phyloP scores from a whole-genome alignment of 2,888 invertebrate genomes.

The Epicampocera succincta region DNA sequence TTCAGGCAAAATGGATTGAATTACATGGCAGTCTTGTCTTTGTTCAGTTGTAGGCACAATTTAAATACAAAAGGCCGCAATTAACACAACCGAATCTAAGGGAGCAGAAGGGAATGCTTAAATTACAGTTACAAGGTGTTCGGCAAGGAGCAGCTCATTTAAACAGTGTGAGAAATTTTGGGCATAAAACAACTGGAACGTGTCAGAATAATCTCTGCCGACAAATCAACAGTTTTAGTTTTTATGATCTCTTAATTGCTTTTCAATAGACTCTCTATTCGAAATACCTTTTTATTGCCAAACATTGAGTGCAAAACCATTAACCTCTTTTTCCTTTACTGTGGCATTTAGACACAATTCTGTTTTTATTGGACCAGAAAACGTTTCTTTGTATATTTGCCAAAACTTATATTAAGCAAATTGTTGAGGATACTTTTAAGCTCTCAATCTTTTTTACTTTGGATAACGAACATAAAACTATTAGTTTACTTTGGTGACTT shows the following conservation, averaged over 20 bases:
- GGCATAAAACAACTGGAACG: neutral
- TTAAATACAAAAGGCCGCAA: slow-evolving; percentile 42
- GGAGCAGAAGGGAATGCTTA: neutral
- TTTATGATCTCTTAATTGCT: neutral
- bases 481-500: neutral
- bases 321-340: slow-evolving; percentile 22
- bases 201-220: too few relatives aligned
- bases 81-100: slow-evolving; percentile 33
- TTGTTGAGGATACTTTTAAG: slow-evolving; percentile 20
- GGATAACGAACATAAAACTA: neutral
- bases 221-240: neutral
- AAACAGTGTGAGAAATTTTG: neutral
- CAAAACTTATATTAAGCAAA: slow-evolving; percentile 55
- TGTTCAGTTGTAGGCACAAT: slow-evolving; percentile 22
- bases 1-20: slow-evolving; percentile 25
- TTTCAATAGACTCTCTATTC: too few relatives aligned
- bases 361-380: slow-evolving; percentile 26
- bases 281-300: neutral
- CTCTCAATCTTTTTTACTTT: slow-evolving; percentile 8
- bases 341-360: slow-evolving; percentile 14
- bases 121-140: slow-evolving; percentile 37
- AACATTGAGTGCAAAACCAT: neutral
- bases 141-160: neutral
- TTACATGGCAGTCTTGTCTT: slow-evolving; percentile 30
- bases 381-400: slow-evolving; percentile 38